Evolutionary conservation across 2,113 vertebrate genomes (phyloP).

Genomic region (Nanorana parkeri): DNA sequence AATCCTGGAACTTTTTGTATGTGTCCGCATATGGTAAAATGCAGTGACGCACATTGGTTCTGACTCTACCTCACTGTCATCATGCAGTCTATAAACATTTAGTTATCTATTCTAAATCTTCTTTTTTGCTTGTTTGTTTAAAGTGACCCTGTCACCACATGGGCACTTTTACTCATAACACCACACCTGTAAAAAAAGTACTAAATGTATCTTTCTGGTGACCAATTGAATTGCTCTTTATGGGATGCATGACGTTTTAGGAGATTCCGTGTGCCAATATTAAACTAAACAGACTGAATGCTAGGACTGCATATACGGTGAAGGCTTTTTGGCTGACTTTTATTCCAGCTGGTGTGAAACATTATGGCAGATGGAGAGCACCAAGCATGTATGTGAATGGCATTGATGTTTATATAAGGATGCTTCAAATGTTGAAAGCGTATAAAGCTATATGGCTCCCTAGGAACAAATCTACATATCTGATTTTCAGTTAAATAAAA

Average conservation of each 20-base stretch:
- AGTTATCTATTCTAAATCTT: neutral
- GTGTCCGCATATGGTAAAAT: constrained; percentile 1
- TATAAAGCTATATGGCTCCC: too few relatives aligned
- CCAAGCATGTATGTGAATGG: neutral
- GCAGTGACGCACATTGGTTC: neutral
- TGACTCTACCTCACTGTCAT: neutral
- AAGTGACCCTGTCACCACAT: too few relatives aligned
- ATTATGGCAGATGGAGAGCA: neutral
- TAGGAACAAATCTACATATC: too few relatives aligned
- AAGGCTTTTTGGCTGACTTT: neutral
- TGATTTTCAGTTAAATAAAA: too few relatives aligned
- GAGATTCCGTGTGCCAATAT: neutral
- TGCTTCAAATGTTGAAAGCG: too few relatives aligned
- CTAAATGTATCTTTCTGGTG: too few relatives aligned
- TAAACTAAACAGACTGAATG: constrained; percentile 1
- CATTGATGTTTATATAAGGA: neutral
- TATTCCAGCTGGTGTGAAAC: constrained; percentile 1
- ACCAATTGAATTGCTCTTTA: neutral
- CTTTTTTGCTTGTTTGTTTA: neutral
- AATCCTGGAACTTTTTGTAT: constrained; percentile 24
- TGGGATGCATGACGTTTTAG: constrained; percentile 16
- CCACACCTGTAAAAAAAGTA: too few relatives aligned
- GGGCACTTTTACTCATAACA: too few relatives aligned
- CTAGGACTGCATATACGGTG: neutral
- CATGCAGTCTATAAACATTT: neutral